Percentiles rank a stretch among this genome's conserved stretches.
Conservation (phyloP, 2,797 vertebrate genomes). For the Discoglossus pictus region DNA sequence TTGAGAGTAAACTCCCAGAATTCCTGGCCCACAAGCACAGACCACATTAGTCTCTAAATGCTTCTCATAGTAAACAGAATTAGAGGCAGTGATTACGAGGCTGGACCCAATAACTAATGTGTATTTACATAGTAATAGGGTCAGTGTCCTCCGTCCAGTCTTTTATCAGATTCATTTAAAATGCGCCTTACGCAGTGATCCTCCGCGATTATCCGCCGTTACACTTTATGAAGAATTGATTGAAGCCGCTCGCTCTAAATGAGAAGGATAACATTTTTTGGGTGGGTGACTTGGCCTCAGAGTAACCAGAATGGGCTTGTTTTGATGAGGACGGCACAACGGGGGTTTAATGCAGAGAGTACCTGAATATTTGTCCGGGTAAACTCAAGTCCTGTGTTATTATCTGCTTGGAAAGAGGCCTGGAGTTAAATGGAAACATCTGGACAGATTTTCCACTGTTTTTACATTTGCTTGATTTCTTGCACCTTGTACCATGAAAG, state of each 20-base stretch:
- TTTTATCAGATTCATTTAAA: slow-evolving; percentile 63
- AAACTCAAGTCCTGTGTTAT: slow-evolving; percentile 59
- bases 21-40: background rate
- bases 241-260: slow-evolving; percentile 63
- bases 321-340: slow-evolving; percentile 62
- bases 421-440: slow-evolving; percentile 65
- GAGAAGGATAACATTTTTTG: slow-evolving; percentile 62
- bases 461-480: slow-evolving; percentile 49
- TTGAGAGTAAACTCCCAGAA: too few species aligned
- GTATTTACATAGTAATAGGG: slow-evolving; percentile 59
- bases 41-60: background rate
- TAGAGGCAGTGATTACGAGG: slow-evolving; percentile 56
- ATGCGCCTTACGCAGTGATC: slow-evolving; percentile 63
- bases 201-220: slow-evolving; percentile 63
- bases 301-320: slow-evolving; percentile 55
- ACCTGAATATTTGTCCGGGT: slow-evolving; percentile 66
- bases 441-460: slow-evolving; percentile 56
- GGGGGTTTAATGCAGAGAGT: slow-evolving; percentile 62
- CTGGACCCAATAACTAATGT: slow-evolving; percentile 62
- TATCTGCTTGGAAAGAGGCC: slow-evolving; percentile 64
- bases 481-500: slow-evolving; percentile 30
- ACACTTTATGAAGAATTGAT: slow-evolving; percentile 70
- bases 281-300: slow-evolving; percentile 58
- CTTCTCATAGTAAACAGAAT: slow-evolving; percentile 49
- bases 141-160: slow-evolving; percentile 53